Conservation (phyloP, 2,113 vertebrate genomes). For the Melospiza melodia region DNA sequence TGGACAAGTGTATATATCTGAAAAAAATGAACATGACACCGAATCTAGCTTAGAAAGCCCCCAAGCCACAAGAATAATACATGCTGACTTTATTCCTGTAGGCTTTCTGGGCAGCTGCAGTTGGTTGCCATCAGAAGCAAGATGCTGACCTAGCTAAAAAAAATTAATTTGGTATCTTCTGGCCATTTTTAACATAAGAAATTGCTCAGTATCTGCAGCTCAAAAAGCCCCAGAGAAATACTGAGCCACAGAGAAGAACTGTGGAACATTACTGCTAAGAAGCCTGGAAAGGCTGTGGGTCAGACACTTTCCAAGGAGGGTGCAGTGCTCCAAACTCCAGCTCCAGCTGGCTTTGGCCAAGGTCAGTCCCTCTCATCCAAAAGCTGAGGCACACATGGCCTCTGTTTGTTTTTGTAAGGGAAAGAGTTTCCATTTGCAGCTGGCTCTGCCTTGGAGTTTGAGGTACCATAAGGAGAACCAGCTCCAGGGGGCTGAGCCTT, state of each 20-base stretch:
- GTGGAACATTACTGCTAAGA: not conserved
- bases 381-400: too few species aligned
- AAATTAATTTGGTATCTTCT: not conserved
- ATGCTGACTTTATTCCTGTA: not conserved
- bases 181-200: not conserved
- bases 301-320: not conserved
- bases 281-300: not conserved
- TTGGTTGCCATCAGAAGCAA: not conserved
- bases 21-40: not conserved
- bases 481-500: too few species aligned
- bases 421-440: too few species aligned
- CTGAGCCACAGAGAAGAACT: accelerated
- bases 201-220: not conserved
- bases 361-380: too few species aligned
- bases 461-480: too few species aligned
- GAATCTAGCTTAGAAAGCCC: not conserved
- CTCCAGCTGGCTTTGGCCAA: not conserved
- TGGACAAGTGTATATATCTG: not conserved
- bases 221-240: not conserved
- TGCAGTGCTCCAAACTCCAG: not conserved
- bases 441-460: too few species aligned
- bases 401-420: too few species aligned
- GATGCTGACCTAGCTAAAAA: not conserved
- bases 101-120: not conserved
- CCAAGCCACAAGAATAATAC: not conserved